A percentile compares a stretch with the other conserved stretches of the same genome.
Evolutionary conservation across 2,113 vertebrate species (phyloP).

Genomic region (Merops nubicus): DNA sequence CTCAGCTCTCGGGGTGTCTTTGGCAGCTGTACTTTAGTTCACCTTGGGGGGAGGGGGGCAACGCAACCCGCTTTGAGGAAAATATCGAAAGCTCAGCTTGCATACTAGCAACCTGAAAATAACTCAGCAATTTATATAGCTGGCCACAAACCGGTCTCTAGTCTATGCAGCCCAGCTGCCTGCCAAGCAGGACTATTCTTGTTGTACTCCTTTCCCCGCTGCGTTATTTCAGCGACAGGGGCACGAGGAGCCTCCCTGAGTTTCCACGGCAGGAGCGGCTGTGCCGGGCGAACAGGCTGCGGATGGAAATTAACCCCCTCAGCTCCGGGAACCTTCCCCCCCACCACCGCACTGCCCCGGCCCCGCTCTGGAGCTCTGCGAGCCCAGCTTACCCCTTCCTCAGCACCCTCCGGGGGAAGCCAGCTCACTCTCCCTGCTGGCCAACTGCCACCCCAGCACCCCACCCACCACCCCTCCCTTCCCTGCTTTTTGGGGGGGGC

Average conservation of each 20-base stretch:
- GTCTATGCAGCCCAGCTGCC: not conserved
- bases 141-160: not conserved
- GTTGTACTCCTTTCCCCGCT: not conserved
- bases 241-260: fast-evolving
- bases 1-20: not conserved
- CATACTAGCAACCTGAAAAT: not conserved
- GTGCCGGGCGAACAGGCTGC: too few species aligned
- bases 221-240: fast-evolving
- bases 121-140: not conserved
- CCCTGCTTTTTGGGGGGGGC: not conserved
- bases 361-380: too few species aligned
- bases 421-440: fast-evolving
- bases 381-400: not conserved
- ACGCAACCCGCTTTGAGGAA: not conserved
- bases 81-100: not conserved
- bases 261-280: fast-evolving
- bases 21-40: not conserved
- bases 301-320: too few species aligned
- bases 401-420: fast-evolving
- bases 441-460: too few species aligned
- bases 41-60: fast-evolving
- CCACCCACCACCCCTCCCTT: too few species aligned
- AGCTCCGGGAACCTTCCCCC: fast-evolving
- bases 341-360: fast-evolving
- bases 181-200: not conserved